Evolutionary conservation across 1,140 invertebrate genomes (phyloP).

Genomic region (Tribolium madens): DNA sequence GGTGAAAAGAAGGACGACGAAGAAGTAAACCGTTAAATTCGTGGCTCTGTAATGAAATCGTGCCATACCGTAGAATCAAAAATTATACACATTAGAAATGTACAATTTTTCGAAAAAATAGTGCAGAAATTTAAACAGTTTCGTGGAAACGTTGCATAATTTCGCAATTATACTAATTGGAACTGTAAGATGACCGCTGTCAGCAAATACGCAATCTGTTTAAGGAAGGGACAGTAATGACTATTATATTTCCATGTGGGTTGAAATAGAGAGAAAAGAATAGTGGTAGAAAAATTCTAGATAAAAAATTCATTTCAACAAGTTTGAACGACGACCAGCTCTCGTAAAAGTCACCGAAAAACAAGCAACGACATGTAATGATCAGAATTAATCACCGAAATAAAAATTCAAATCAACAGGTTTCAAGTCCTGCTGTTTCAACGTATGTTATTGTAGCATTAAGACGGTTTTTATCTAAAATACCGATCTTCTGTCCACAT

Average conservation of each 20-base stretch:
- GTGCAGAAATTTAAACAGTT: constrained; percentile 7
- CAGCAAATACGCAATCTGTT: not conserved
- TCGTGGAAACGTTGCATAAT: not conserved
- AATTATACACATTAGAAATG: not conserved
- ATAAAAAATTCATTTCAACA: not conserved
- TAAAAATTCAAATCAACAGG: constrained; percentile 30
- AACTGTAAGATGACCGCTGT: not conserved
- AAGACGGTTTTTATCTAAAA: constrained; percentile 27
- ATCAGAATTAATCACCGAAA: constrained; percentile 33
- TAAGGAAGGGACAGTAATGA: not conserved
- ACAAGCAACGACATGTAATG: constrained; percentile 17
- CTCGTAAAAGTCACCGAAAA: constrained; percentile 6
- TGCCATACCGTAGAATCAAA: not conserved
- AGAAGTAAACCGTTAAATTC: not conserved
- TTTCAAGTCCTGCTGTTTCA: constrained; percentile 15
- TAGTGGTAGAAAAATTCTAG: too few species aligned
- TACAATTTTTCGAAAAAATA: not conserved
- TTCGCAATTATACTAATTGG: not conserved
- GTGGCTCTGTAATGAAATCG: not conserved
- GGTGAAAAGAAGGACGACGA: not conserved
- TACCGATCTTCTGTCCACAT: constrained; percentile 28
- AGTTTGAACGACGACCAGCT: too few species aligned
- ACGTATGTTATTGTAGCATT: constrained; percentile 26
- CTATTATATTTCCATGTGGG: not conserved
- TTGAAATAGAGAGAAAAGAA: not conserved